phyloP scores from a whole-genome alignment of 53 echinoderm and acorn worm genomes.

The Mesocentrotus franciscanus region DNA sequence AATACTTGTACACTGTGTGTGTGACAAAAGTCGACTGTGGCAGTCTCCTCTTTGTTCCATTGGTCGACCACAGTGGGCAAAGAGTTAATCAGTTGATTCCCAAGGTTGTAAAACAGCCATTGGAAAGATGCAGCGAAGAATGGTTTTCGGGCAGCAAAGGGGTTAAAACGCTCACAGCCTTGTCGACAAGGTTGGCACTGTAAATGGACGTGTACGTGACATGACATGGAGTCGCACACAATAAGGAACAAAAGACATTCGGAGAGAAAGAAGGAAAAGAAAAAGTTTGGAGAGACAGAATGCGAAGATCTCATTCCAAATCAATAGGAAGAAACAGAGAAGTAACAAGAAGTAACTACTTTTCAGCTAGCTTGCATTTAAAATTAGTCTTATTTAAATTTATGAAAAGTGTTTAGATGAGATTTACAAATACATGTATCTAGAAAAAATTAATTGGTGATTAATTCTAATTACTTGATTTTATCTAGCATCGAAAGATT shows the following conservation, averaged over 20 bases:
- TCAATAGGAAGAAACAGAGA: neutral
- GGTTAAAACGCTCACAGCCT: constrained; percentile 6
- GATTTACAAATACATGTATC: neutral
- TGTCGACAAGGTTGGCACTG: neutral
- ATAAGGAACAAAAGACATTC: neutral
- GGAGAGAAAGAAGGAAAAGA: constrained; percentile 6
- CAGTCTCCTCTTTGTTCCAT: too few species aligned
- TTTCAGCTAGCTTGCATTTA: constrained; percentile 5
- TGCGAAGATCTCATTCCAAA: neutral
- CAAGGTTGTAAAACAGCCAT: neutral
- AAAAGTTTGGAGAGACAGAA: too few species aligned
- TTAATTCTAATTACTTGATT: neutral
- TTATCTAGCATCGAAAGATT: neutral
- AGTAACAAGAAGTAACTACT: neutral
- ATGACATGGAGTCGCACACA: constrained; percentile 16
- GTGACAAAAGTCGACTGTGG: too few species aligned
- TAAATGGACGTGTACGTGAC: neutral
- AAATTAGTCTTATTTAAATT: neutral
- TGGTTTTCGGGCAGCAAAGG: constrained; percentile 6
- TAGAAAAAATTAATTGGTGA: neutral
- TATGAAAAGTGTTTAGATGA: neutral
- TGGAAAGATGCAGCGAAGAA: constrained; percentile 10
- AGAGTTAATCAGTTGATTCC: neutral
- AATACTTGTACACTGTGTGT: too few species aligned
- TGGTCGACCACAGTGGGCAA: too few species aligned